Conservation (phyloP, 1,140 invertebrate species). For the Mercenaria mercenaria region DNA sequence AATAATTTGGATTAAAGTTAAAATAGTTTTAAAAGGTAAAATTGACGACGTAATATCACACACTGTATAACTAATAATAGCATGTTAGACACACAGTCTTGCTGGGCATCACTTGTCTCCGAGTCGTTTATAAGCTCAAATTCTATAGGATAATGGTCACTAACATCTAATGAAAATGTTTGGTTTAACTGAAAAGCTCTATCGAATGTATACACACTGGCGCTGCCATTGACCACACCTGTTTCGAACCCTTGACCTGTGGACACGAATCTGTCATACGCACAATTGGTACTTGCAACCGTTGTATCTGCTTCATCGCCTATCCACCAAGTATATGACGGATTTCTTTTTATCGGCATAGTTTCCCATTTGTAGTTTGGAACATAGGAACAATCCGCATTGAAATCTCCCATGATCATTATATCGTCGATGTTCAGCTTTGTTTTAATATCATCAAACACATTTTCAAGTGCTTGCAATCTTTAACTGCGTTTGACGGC, state of each 20-base stretch:
- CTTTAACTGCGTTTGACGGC: slow-evolving; percentile 59
- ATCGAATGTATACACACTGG: slow-evolving; percentile 18
- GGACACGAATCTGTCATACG: slow-evolving; percentile 82
- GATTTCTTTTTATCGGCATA: slow-evolving; percentile 76
- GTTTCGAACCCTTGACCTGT: not conserved
- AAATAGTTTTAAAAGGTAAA: too few species aligned
- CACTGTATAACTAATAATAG: too few species aligned
- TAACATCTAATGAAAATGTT: slow-evolving; percentile 20
- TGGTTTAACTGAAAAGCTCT: slow-evolving; percentile 10
- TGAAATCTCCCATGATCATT: slow-evolving; percentile 84
- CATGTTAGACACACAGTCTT: not conserved
- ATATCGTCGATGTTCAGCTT: slow-evolving; percentile 46
- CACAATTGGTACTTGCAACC: slow-evolving; percentile 78
- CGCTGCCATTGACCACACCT: not conserved
- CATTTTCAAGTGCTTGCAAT: slow-evolving; percentile 61
- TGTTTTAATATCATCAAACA: slow-evolving; percentile 52
- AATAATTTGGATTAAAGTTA: too few species aligned
- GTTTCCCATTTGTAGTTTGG: slow-evolving; percentile 73
- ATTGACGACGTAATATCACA: too few species aligned
- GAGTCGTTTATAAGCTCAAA: slow-evolving; percentile 1
- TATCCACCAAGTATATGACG: slow-evolving; percentile 82
- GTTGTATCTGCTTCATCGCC: slow-evolving; percentile 83
- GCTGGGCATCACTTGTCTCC: not conserved
- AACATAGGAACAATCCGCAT: slow-evolving; percentile 84
- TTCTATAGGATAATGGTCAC: slow-evolving; percentile 60